These are phyloP conservation scores for Euborellia annulipes DNA, from an alignment of 1,140 invertebrate genomes.

Conservation along the genomic window DNA sequence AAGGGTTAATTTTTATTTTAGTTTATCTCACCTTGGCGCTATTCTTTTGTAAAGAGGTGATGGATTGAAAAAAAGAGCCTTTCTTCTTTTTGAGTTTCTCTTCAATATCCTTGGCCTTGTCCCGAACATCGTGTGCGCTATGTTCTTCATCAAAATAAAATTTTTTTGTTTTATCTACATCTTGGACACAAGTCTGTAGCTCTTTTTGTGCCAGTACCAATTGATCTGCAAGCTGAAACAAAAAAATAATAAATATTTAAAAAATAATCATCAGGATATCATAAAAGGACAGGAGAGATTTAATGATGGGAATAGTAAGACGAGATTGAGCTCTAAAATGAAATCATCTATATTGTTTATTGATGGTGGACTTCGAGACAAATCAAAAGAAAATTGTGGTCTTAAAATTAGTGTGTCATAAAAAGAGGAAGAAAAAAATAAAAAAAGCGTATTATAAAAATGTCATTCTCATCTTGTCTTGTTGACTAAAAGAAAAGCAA, in stretches of 20 bases:
- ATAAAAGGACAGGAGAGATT: no score
- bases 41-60: constrained; percentile 88
- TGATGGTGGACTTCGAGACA: background rate
- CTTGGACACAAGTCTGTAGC: constrained; percentile 66
- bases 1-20: no score
- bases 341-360: background rate
- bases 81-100: constrained; percentile 95
- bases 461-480: no score
- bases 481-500: no score
- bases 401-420: no score
- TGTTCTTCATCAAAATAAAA: constrained; percentile 91
- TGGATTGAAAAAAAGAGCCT: constrained; percentile 88
- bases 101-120: constrained; percentile 89
- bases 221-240: constrained; percentile 62
- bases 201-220: constrained; percentile 80
- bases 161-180: constrained; percentile 90
- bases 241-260: constrained; percentile 5
- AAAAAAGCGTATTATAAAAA: no score
- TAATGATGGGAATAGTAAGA: no score
- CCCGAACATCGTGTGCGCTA: constrained; percentile 81
- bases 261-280: no score
- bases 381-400: no score
- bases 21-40: constrained; percentile 91
- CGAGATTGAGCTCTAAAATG: constrained; percentile 1
- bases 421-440: no score